Conservation (phyloP, 2,113 vertebrate genomes). For the Campylorhamphus procurvoides region DNA sequence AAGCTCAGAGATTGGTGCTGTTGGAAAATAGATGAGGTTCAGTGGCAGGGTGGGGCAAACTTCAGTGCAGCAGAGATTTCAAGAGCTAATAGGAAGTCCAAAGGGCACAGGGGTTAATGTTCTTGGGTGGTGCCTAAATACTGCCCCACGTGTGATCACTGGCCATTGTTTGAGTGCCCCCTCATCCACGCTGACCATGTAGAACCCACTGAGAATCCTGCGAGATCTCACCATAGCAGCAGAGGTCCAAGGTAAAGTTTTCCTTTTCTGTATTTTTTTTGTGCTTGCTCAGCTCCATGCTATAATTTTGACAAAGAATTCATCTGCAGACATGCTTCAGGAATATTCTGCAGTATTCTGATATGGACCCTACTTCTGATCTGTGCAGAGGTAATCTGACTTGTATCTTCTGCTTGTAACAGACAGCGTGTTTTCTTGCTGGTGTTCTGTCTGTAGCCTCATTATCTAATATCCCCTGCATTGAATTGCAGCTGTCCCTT, state of each 20-base stretch:
- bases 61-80: conserved; percentile 4
- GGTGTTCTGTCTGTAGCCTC: conserved; percentile 58
- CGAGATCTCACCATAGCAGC: neutral
- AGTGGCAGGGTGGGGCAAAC: conserved; percentile 23
- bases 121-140: conserved; percentile 11
- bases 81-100: conserved; percentile 39
- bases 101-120: conserved; percentile 19
- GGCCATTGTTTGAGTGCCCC: neutral
- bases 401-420: neutral
- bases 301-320: neutral
- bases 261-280: neutral
- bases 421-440: conserved; percentile 9
- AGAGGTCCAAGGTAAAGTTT: conserved; percentile 38
- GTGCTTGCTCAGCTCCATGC: neutral
- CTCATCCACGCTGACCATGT: neutral
- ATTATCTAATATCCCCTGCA: conserved; percentile 54
- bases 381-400: neutral
- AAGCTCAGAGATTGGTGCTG: neutral
- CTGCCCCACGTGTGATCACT: neutral
- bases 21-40: neutral
- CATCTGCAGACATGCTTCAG: neutral
- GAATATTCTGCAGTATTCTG: neutral
- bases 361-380: neutral
- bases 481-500: conserved; percentile 58
- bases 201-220: neutral